phyloP scores from a whole-genome alignment of 2,113 vertebrate genomes.

The Abramis brama region DNA sequence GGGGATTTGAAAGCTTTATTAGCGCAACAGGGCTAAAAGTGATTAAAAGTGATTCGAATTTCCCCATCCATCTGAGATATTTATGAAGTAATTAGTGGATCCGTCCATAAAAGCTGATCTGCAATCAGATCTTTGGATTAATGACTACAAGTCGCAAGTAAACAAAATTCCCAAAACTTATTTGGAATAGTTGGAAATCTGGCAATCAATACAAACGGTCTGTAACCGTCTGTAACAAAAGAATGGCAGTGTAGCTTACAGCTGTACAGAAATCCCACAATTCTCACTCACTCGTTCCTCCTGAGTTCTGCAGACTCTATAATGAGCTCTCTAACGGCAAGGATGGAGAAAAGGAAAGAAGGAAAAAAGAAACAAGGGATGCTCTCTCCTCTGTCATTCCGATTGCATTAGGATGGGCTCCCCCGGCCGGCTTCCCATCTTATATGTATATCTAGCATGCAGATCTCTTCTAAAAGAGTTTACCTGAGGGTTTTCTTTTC shows the following conservation, averaged over 20 bases:
- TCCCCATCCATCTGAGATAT: constrained; percentile 1
- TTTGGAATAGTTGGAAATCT: background rate
- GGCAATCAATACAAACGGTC: background rate
- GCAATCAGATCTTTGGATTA: constrained; percentile 3
- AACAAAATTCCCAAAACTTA: constrained; percentile 16
- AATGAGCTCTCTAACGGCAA: constrained; percentile 58
- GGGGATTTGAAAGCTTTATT: constrained; percentile 54
- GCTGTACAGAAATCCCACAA: background rate
- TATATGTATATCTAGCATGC: constrained; percentile 9
- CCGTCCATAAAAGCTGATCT: background rate
- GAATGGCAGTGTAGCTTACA: background rate
- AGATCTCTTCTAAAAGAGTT: constrained; percentile 25
- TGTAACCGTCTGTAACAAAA: background rate
- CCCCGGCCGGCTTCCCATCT: background rate
- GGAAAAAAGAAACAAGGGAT: constrained; percentile 35
- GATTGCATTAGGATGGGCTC: constrained; percentile 3
- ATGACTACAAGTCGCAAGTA: background rate
- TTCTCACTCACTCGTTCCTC: constrained; percentile 17
- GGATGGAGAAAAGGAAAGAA: constrained; percentile 3
- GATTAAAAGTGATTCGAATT: constrained; percentile 23
- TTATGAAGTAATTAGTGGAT: constrained; percentile 5
- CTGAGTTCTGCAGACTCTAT: constrained; percentile 26
- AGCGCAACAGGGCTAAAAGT: constrained; percentile 26
- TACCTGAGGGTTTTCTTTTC: background rate
- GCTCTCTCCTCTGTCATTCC: constrained; percentile 11